A percentile compares a stretch with the other conserved stretches of the same genome.
phyloP scores from a whole-genome alignment of 30 jellyfish, hydroid and myxozoan genomes.

The Euphysa ruthae region DNA sequence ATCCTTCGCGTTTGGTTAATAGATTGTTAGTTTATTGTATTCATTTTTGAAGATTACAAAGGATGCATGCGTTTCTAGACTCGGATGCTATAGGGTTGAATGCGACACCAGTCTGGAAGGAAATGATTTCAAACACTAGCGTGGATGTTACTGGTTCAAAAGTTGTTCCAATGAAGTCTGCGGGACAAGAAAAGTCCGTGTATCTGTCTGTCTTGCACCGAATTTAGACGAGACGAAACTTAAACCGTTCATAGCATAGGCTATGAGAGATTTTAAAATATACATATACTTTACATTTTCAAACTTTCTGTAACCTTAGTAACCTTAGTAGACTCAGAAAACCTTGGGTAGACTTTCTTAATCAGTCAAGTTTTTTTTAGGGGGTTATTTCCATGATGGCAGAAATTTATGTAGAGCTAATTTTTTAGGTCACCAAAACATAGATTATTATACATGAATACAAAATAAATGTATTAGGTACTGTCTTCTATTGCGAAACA shows the following conservation, averaged over 20 bases:
- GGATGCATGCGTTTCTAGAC: background rate
- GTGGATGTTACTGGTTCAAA: background rate
- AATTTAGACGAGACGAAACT: background rate
- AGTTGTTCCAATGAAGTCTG: background rate
- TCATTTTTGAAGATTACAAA: background rate
- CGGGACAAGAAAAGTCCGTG: background rate
- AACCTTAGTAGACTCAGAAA: too few relatives aligned
- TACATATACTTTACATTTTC: too few relatives aligned
- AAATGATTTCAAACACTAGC: background rate
- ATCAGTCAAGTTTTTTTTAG: too few relatives aligned
- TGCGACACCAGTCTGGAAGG: background rate
- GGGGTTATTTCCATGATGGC: too few relatives aligned
- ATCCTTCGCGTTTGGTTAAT: constrained; percentile 1
- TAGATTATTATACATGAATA: too few relatives aligned
- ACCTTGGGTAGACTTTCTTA: too few relatives aligned
- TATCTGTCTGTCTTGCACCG: background rate
- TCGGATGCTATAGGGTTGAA: background rate
- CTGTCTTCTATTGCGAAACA: too few relatives aligned
- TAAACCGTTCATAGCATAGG: background rate
- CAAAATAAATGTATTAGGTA: too few relatives aligned
- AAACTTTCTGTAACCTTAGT: too few relatives aligned
- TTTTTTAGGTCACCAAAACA: too few relatives aligned
- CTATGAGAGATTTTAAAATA: too few relatives aligned
- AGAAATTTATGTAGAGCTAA: too few relatives aligned
- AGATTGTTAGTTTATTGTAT: background rate